Evolutionary conservation across 2,888 invertebrate species (phyloP), one percentile per base, ranked within the genome.

Genomic region (Sphecodes monilicornis): DNA sequence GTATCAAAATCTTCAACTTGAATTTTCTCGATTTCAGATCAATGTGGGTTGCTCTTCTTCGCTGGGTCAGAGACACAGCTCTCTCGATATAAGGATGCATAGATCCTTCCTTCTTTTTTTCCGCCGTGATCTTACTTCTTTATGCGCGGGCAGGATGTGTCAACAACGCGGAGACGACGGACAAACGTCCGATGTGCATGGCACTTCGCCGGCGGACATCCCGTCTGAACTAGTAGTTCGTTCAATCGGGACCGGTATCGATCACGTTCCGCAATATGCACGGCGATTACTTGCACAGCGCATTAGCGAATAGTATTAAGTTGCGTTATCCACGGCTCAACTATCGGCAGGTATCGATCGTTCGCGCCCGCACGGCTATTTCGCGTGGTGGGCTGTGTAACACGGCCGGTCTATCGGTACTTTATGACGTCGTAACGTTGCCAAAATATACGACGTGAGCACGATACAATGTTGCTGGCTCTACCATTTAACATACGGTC

Each of bases 301-400:
- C 68, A 81, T 83, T 83, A 76, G n/a, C 11, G 71, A 46, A 80
- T 80, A 72, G 60, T 76, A 73, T 76, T 76, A 76, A 81, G 73
- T 76, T 69, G 72, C 83, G 69, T 81, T 43, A 57, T 68, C 57
- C 66, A 72, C 32, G 39, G 50, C 54, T 46, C 41, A 46, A 32
- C 46, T 50, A 71, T 68, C 46, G 46, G 10, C 57, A 11, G 32
- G 41, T 72, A 83, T 83, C 43, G 71, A 83, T 72, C 71, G 29
- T n/a, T 22, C 66, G 22, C 11, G n/a, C 36, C 6, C 18, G 32
- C 16, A 32, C 50, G 43, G 46, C 60, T 60, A 80, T 70, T 70
- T 71, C 43, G 43, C 70, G 32, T 54, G 64, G 18, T 46, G n/a
- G 26, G 36, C n/a, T 39, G 41, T 6, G 41, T 32, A 50, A 75